These are phyloP conservation scores for Bombus turneri DNA, from an alignment of 1,140 invertebrate genomes.

Conservation along the genomic window DNA sequence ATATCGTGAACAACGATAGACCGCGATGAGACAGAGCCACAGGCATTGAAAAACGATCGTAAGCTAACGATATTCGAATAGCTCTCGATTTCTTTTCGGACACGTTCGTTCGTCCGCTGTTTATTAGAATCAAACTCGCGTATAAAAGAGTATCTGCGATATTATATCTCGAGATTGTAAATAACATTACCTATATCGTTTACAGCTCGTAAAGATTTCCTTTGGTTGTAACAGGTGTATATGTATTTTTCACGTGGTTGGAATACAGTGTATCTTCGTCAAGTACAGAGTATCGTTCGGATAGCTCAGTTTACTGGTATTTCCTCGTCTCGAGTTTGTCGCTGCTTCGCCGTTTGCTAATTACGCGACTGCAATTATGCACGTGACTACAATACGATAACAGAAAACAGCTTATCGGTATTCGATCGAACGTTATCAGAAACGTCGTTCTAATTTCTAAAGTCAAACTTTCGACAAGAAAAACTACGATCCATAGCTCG, in stretches of 20 bases:
- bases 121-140: background rate
- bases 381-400: background rate
- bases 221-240: background rate
- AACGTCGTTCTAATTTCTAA: background rate
- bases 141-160: background rate
- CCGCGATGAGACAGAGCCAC: background rate
- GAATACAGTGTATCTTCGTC: background rate
- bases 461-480: background rate
- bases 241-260: background rate
- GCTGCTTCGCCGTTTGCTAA: background rate
- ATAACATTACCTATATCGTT: conserved; percentile 6
- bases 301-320: background rate
- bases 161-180: background rate
- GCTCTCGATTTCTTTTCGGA: background rate
- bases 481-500: background rate
- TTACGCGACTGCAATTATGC: background rate
- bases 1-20: background rate
- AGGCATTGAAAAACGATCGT: background rate
- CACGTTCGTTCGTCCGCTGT: background rate
- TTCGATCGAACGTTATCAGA: background rate
- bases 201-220: background rate
- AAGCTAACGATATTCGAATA: background rate
- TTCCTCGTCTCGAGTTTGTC: background rate
- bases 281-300: too few relatives aligned
- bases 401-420: background rate